A percentile compares a stretch with the other conserved stretches of the same genome.
These are phyloP conservation scores for Poecile atricapillus DNA, from an alignment of 2,113 vertebrate species.

Conservation along the genomic window DNA sequence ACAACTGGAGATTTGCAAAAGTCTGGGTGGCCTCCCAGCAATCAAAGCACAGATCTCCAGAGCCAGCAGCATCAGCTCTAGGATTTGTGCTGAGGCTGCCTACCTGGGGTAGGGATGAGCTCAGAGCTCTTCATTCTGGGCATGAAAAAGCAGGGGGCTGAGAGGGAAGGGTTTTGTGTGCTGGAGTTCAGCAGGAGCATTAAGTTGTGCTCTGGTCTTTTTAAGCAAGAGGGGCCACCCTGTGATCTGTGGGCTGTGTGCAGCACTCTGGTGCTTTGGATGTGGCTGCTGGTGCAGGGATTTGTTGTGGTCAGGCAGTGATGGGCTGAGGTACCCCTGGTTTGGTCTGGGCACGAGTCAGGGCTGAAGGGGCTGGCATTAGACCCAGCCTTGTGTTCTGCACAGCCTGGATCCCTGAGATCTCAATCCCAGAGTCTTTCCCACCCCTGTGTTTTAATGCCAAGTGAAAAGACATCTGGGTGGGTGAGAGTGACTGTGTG, in stretches of 20 bases:
- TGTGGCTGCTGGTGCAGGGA: not conserved
- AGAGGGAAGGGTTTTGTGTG: rapidly evolving
- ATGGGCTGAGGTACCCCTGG: not conserved
- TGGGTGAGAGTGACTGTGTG: not conserved
- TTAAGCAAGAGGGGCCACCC: not conserved
- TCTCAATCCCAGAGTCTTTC: not conserved
- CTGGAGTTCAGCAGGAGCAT: not conserved
- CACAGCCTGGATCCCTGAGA: not conserved
- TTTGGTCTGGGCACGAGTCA: not conserved
- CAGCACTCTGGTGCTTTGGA: rapidly evolving
- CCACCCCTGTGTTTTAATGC: not conserved
- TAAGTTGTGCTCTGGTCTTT: not conserved
- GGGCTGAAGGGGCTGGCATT: not conserved
- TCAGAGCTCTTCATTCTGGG: not conserved
- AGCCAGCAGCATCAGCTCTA: not conserved
- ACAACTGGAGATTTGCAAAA: not conserved
- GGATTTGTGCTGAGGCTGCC: not conserved
- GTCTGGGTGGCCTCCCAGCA: not conserved
- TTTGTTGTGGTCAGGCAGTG: not conserved
- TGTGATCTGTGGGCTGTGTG: not conserved
- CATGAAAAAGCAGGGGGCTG: rapidly evolving
- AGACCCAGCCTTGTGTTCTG: not conserved
- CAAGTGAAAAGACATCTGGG: not conserved
- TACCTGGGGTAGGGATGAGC: not conserved
- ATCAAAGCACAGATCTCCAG: not conserved